phyloP scores from a whole-genome alignment of 1,140 invertebrate genomes.

The Papilio glaucus region DNA sequence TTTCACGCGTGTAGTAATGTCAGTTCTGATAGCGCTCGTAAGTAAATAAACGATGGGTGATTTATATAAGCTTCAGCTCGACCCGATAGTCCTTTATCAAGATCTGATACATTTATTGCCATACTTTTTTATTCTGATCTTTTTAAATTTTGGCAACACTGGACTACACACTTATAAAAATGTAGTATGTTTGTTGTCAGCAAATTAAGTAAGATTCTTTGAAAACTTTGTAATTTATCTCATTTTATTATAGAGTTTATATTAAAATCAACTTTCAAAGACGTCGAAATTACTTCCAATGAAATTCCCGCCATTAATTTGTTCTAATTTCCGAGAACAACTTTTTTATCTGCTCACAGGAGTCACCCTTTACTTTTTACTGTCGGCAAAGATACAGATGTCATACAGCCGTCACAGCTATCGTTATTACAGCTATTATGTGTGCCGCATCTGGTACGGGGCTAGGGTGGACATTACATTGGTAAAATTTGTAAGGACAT shows the following conservation, averaged over 20 bases:
- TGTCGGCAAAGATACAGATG: slow-evolving; percentile 52
- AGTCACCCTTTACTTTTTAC: slow-evolving; percentile 48
- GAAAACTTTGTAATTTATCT: background rate
- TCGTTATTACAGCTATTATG: slow-evolving; percentile 60
- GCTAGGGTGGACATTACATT: slow-evolving; percentile 24
- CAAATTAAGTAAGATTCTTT: too few relatives aligned
- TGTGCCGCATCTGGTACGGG: slow-evolving; percentile 47
- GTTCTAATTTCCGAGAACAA: slow-evolving; percentile 34
- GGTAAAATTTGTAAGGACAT: slow-evolving; percentile 5
- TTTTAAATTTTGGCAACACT: background rate
- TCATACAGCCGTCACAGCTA: slow-evolving; percentile 53
- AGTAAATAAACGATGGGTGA: slow-evolving; percentile 28
- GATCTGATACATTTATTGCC: background rate
- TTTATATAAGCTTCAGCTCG: slow-evolving; percentile 18
- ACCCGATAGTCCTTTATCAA: background rate
- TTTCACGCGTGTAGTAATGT: slow-evolving; percentile 32
- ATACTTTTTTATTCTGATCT: background rate
- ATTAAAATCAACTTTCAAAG: background rate
- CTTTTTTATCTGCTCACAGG: slow-evolving; percentile 36
- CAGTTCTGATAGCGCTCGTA: slow-evolving; percentile 22
- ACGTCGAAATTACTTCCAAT: background rate
- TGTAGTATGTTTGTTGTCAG: background rate
- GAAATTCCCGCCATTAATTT: slow-evolving; percentile 23
- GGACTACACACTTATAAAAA: background rate
- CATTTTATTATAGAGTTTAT: background rate